Evolutionary conservation across 92 coral and sea anemone genomes (phyloP), one percentile per base, ranked within the genome.

Genomic region (Zoanthus gigantus): DNA sequence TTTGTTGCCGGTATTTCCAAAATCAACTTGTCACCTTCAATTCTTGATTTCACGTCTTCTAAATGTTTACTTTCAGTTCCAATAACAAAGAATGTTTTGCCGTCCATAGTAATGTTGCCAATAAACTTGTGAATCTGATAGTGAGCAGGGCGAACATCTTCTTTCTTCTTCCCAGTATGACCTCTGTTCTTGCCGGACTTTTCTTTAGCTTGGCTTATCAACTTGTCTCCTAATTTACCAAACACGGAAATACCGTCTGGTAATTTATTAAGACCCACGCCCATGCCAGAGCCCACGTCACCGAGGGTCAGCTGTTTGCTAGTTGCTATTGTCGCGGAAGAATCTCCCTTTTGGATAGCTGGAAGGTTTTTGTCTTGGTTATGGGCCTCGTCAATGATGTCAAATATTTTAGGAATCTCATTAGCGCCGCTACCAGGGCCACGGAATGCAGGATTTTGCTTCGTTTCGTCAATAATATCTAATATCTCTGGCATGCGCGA

Each of bases 251-350:
- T 91, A 7, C 98, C 96, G 17, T 93, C 90, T 15, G 98, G 96
- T 12, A 95, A 90, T 63, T 90, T 91, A 76, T 90, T 92, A 67
- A 95, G 94, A 50, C 97, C 96, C n/a, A 92, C 93, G 65, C 98
- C 94, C 94, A 94, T 93, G 12, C 98, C 99, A 69, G 99, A 97
- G 94, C 99, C 99, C 83, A 88, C 95, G 85, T 97, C 99, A 46
- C 92, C 90, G 71, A 89, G 90, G 91, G 93, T 87, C 90, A 93
- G 96, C 48, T 90, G 92, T 92, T 97, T 97, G 99, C 99, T 97
- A 97, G 99, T 95, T 97, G 99, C 98, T 97, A 94, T 97, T 97
- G 98, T 92, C 99, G 94, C 96, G 23, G 74, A 54, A 5, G 82
- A 12, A 2, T 44, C 85, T 85, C 87, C 83, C 69, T 90, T 89